These are phyloP conservation scores for Philonicus albiceps DNA, from an alignment of 2,888 invertebrate species.

Conservation along the genomic window DNA sequence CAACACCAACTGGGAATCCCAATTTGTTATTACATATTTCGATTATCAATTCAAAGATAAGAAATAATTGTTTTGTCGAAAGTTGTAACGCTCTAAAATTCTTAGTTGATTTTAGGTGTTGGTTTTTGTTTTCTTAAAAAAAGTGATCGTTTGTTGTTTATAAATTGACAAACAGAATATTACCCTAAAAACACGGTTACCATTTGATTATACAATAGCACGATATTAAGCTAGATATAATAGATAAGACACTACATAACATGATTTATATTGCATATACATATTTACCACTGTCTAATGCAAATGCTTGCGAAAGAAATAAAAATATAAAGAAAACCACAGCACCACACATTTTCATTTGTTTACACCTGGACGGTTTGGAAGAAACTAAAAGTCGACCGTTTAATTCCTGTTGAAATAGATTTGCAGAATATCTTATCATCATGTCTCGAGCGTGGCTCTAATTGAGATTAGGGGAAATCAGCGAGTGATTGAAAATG, in stretches of 20 bases:
- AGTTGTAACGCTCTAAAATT: too few species aligned
- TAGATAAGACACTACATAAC: background rate
- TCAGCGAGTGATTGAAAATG: background rate
- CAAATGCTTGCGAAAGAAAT: background rate
- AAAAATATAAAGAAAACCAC: background rate
- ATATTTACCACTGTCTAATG: background rate
- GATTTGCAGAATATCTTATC: conserved; percentile 10
- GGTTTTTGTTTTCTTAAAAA: too few species aligned
- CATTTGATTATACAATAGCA: background rate
- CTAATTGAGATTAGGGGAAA: background rate
- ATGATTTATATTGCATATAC: too few species aligned
- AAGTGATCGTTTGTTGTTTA: too few species aligned
- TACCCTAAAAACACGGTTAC: too few species aligned
- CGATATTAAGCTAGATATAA: background rate
- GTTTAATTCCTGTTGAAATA: background rate
- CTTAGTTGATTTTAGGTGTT: too few species aligned
- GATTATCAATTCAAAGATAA: too few species aligned
- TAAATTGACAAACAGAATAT: too few species aligned
- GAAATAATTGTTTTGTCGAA: too few species aligned
- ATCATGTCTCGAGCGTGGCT: background rate
- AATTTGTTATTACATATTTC: too few species aligned
- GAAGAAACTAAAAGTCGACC: background rate
- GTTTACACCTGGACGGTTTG: background rate
- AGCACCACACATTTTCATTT: background rate
- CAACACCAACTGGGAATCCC: too few species aligned